Evolutionary conservation across 1,140 invertebrate genomes (phyloP).

Genomic region (Plectus sambesii): DNA sequence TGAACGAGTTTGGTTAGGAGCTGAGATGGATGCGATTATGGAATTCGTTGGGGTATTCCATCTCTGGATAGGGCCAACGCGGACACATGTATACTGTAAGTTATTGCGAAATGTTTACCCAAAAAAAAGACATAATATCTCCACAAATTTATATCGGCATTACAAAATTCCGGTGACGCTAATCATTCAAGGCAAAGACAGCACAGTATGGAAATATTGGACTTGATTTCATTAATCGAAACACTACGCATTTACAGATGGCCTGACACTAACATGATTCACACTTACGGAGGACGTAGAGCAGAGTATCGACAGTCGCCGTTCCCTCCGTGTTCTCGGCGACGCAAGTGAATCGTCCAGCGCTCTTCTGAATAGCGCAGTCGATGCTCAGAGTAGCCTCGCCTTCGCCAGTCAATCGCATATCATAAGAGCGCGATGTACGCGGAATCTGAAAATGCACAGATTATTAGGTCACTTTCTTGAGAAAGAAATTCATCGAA

Average conservation of each 20-base stretch:
- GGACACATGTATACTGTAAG: no score
- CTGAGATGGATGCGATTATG: not conserved
- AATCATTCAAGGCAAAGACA: not conserved
- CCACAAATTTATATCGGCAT: not conserved
- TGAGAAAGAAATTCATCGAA: not conserved
- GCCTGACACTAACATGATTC: not conserved
- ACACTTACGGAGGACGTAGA: constrained; percentile 16
- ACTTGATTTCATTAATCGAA: not conserved
- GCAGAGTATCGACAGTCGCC: constrained; percentile 16
- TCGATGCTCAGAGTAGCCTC: constrained; percentile 24
- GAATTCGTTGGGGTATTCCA: no score
- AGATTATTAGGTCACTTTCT: not conserved
- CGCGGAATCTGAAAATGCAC: constrained; percentile 16
- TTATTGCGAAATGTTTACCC: no score
- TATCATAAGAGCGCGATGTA: constrained; percentile 20
- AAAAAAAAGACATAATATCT: not conserved
- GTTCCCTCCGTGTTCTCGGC: constrained; percentile 25
- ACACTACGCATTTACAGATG: not conserved
- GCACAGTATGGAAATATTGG: not conserved
- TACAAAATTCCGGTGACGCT: not conserved
- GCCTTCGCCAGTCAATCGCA: constrained; percentile 22
- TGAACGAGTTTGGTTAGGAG: not conserved
- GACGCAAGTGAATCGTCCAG: constrained; percentile 27
- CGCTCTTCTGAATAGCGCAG: constrained; percentile 26
- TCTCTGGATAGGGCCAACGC: no score